A percentile compares a stretch with the other conserved stretches of the same genome.
Evolutionary conservation across 2,888 invertebrate species (phyloP).

Genomic region (Eueremaeus valkanovi): DNA sequence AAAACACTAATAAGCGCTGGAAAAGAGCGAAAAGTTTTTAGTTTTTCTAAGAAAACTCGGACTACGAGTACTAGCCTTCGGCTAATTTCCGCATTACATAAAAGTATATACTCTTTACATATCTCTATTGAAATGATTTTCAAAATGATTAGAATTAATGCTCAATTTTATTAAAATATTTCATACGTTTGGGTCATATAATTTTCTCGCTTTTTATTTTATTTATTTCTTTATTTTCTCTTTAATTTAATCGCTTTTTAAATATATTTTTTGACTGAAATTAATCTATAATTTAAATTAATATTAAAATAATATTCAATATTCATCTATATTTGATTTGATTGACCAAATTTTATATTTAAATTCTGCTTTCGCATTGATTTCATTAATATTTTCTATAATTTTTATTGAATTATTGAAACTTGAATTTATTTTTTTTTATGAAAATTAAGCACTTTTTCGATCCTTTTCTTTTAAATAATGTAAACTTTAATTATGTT

Average conservation of each 20-base stretch:
- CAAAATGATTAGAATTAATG: not conserved
- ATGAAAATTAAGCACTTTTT: too few relatives aligned
- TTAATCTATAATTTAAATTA: too few relatives aligned
- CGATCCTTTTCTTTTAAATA: too few relatives aligned
- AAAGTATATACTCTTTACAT: not conserved
- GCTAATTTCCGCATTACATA: slow-evolving; percentile 20
- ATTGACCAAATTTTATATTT: too few relatives aligned
- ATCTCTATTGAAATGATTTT: not conserved
- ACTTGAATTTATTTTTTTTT: too few relatives aligned
- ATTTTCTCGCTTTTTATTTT: not conserved
- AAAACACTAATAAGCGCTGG: not conserved
- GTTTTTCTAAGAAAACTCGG: not conserved
- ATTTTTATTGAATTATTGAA: too few relatives aligned
- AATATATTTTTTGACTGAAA: not conserved
- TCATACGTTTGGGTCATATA: not conserved
- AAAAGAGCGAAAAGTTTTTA: not conserved
- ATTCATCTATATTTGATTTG: too few relatives aligned
- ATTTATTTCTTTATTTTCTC: not conserved
- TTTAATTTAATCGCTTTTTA: not conserved
- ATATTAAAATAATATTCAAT: too few relatives aligned
- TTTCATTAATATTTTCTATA: too few relatives aligned
- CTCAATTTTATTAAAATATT: not conserved
- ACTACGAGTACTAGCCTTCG: slow-evolving; percentile 1
- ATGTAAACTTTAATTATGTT: too few relatives aligned
- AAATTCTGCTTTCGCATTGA: too few relatives aligned